phyloP scores from a whole-genome alignment of 2,888 invertebrate species.

The Listrodromus nycthemerus region DNA sequence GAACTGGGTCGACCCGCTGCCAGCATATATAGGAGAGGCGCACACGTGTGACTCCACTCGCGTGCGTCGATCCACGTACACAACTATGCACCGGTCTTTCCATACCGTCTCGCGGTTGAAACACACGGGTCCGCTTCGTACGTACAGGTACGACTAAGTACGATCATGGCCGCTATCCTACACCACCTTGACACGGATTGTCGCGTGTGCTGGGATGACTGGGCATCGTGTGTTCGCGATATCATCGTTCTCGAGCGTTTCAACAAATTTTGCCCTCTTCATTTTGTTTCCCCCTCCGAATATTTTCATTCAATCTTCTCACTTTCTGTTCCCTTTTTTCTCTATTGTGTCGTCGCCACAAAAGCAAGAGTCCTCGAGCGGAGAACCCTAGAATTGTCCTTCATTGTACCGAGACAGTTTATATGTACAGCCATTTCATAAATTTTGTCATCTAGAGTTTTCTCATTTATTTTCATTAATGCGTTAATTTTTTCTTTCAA shows the following conservation, averaged over 20 bases:
- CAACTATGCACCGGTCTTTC: slow-evolving; percentile 29
- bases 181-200: slow-evolving; percentile 82
- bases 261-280: slow-evolving; percentile 28
- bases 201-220: slow-evolving; percentile 54
- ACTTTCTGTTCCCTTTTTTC: neutral
- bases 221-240: slow-evolving; percentile 33
- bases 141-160: slow-evolving; percentile 65
- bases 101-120: slow-evolving; percentile 11
- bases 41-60: slow-evolving; percentile 57
- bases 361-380: neutral
- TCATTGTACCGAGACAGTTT: neutral
- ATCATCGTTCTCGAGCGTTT: slow-evolving; percentile 38
- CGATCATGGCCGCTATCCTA: slow-evolving; percentile 76
- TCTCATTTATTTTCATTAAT: neutral
- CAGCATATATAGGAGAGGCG: slow-evolving; percentile 11
- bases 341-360: neutral
- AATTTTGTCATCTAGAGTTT: neutral
- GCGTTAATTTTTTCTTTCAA: neutral
- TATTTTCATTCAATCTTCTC: slow-evolving; percentile 1
- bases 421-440: neutral
- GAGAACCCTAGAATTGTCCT: neutral
- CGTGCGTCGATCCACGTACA: slow-evolving; percentile 32
- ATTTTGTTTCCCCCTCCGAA: neutral
- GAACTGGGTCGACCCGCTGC: slow-evolving; percentile 65
- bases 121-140: neutral